Percentiles rank a stretch among this genome's conserved stretches.
These are phyloP conservation scores for Drosophila prosaltans DNA, from an alignment of 1,140 invertebrate species.

Conservation along the genomic window DNA sequence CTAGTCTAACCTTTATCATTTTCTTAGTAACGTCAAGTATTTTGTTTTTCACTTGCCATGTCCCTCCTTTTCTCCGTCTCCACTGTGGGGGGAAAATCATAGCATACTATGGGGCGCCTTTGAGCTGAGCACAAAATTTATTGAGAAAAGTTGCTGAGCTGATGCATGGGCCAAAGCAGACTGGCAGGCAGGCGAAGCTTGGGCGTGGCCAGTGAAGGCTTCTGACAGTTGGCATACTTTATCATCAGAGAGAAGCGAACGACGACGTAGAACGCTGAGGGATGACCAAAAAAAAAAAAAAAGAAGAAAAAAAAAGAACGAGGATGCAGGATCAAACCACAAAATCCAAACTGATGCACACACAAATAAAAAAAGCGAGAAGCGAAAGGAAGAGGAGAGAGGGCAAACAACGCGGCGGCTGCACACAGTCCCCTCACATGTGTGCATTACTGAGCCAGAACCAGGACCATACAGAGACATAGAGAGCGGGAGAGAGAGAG, in stretches of 20 bases:
- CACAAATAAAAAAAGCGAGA: slow-evolving; percentile 56
- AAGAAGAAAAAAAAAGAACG: slow-evolving; percentile 9
- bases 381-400: neutral
- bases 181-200: slow-evolving; percentile 16
- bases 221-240: slow-evolving; percentile 79
- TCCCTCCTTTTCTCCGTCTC: neutral
- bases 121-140: slow-evolving; percentile 72
- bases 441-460: slow-evolving; percentile 62
- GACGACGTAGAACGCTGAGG: slow-evolving; percentile 41
- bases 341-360: slow-evolving; percentile 82
- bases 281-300: slow-evolving; percentile 51
- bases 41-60: slow-evolving; percentile 68
- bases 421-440: slow-evolving; percentile 54
- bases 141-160: slow-evolving; percentile 80
- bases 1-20: slow-evolving; percentile 10
- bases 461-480: slow-evolving; percentile 3
- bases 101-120: slow-evolving; percentile 73
- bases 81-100: slow-evolving; percentile 58
- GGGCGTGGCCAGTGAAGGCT: slow-evolving; percentile 42
- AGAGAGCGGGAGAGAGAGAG: neutral
- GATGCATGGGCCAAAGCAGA: slow-evolving; percentile 53
- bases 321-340: slow-evolving; percentile 81
- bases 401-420: slow-evolving; percentile 37
- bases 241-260: slow-evolving; percentile 71
- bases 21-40: slow-evolving; percentile 50